Percentiles rank a stretch among this genome's conserved stretches.
These are phyloP conservation scores for Platycheirus rosarum DNA, from an alignment of 2,888 invertebrate genomes.

Conservation along the genomic window DNA sequence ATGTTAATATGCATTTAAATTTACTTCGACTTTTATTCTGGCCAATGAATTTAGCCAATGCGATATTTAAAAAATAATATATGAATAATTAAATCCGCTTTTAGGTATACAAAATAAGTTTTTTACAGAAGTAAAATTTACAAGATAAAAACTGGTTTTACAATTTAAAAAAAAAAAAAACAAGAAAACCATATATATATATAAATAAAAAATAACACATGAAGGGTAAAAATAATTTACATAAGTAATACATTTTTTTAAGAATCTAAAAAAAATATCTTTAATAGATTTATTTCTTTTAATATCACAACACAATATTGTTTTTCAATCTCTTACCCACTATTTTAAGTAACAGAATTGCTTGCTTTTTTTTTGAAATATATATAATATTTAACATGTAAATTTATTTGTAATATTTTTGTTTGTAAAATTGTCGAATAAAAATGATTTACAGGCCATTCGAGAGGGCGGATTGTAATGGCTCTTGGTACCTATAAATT, in stretches of 20 bases:
- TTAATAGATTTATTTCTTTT: slow-evolving; percentile 9
- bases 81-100: no score
- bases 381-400: slow-evolving; percentile 8
- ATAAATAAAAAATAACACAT: neutral
- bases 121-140: neutral
- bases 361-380: no score
- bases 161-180: neutral
- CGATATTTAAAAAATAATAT: no score
- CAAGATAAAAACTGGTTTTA: neutral
- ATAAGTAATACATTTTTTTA: neutral
- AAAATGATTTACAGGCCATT: slow-evolving; percentile 57
- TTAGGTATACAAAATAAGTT: no score
- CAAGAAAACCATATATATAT: neutral
- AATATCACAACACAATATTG: slow-evolving; percentile 40
- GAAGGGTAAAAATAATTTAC: neutral
- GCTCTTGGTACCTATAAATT: slow-evolving; percentile 46
- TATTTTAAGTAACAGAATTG: slow-evolving; percentile 3
- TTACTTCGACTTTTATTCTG: no score
- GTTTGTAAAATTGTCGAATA: slow-evolving; percentile 63
- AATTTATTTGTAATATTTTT: slow-evolving; percentile 30
- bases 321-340: slow-evolving; percentile 1
- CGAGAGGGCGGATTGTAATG: slow-evolving; percentile 47
- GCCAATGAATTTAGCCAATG: no score
- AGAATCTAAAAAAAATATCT: neutral
- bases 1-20: no score